Percentiles rank a stretch among this genome's conserved stretches.
Evolutionary conservation across 2,797 vertebrate species (phyloP).

Genomic region (Sebastes cheni): DNA sequence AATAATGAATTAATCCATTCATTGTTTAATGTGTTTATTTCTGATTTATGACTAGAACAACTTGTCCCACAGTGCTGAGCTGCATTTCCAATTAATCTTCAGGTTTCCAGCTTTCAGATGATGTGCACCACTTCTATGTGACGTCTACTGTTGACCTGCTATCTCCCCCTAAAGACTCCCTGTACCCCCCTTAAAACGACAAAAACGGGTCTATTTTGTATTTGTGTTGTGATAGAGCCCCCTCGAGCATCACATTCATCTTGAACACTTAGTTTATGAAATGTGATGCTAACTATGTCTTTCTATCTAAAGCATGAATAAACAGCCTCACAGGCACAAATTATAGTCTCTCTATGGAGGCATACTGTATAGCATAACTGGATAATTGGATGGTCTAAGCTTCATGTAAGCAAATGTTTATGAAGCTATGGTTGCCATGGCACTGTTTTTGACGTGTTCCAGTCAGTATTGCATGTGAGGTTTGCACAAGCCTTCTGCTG

Average conservation of each 20-base stretch:
- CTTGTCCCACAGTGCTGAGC: too few species aligned
- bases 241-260: neutral
- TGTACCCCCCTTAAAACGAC: too few species aligned
- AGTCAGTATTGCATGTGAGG: neutral
- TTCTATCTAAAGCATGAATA: neutral
- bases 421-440: neutral
- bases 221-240: too few species aligned
- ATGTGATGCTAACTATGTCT: neutral
- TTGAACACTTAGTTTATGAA: neutral
- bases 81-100: too few species aligned
- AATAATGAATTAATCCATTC: accelerated
- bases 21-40: too few species aligned
- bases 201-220: too few species aligned
- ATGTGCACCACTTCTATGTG: too few species aligned
- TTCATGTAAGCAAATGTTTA: neutral
- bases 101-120: too few species aligned
- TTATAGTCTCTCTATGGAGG: neutral
- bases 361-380: neutral
- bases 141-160: too few species aligned
- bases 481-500: neutral
- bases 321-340: neutral
- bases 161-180: too few species aligned
- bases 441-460: neutral
- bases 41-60: too few species aligned
- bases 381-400: neutral